Conservation (phyloP, 2,797 vertebrate species). For the Glossophaga mutica region DNA sequence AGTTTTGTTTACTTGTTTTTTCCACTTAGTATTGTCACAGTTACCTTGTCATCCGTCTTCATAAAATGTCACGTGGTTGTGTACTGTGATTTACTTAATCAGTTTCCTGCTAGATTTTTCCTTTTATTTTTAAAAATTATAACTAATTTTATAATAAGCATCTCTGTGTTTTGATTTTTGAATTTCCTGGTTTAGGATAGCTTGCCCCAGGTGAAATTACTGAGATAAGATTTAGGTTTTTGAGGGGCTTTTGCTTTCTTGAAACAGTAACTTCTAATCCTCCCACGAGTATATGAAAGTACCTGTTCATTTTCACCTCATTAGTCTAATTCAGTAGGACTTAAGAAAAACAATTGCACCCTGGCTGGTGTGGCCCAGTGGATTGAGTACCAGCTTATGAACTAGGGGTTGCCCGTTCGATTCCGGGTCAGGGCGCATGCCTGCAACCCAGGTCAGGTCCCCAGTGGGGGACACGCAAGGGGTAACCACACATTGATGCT, state of each 20-base stretch:
- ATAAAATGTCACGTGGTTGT: neutral
- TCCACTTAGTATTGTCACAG: neutral
- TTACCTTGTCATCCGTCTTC: neutral
- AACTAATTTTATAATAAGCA: neutral
- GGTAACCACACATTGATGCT: too few relatives aligned
- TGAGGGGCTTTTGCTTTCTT: conserved; percentile 54
- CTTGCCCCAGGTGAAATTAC: neutral
- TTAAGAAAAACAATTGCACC: neutral
- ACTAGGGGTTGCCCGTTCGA: too few relatives aligned
- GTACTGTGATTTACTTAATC: neutral
- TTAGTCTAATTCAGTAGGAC: neutral
- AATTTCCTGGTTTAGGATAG: neutral
- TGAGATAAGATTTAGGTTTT: neutral
- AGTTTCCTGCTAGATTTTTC: neutral
- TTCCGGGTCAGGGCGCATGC: too few relatives aligned
- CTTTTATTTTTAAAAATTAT: neutral
- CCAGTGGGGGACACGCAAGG: too few relatives aligned
- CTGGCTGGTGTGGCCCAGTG: too few relatives aligned
- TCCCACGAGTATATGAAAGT: neutral
- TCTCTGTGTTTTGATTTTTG: neutral
- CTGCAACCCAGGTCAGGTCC: too few relatives aligned
- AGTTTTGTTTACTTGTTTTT: neutral
- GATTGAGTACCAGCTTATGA: too few relatives aligned
- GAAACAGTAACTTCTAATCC: neutral
- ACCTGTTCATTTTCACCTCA: neutral